phyloP scores from a whole-genome alignment of 2,888 invertebrate species.

The Trachelus iudaicus region DNA sequence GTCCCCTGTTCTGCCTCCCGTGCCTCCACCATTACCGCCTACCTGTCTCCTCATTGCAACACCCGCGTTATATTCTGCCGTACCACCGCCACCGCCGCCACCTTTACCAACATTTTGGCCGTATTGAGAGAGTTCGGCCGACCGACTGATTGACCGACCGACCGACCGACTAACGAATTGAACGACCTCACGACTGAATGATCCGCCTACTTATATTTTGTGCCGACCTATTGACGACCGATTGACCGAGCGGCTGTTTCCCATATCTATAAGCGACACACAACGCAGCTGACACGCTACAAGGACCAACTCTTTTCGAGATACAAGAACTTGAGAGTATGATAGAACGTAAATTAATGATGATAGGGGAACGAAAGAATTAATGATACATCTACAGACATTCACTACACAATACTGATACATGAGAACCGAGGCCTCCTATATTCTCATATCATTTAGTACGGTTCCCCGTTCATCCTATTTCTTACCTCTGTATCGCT shows the following conservation, averaged over 20 bases:
- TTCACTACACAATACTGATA: background rate
- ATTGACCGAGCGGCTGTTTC: background rate
- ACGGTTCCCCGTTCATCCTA: background rate
- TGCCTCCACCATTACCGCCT: constrained; percentile 56
- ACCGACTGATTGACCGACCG: background rate
- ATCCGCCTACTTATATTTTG: background rate
- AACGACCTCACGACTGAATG: background rate
- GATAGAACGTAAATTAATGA: background rate
- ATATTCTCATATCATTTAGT: background rate
- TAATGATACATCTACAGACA: background rate
- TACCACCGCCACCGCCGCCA: constrained; percentile 58
- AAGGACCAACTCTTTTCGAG: background rate
- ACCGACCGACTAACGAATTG: background rate
- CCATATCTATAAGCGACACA: background rate
- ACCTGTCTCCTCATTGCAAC: constrained; percentile 61
- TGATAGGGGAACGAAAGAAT: background rate
- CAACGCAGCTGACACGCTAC: background rate
- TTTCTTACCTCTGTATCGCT: background rate
- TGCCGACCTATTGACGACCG: background rate
- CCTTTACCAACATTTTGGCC: constrained; percentile 63
- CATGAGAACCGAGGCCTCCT: background rate
- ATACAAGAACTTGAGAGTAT: background rate
- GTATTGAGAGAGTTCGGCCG: constrained; percentile 41
- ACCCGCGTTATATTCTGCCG: constrained; percentile 57
- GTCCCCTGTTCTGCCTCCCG: constrained; percentile 62